Evolutionary conservation across 1,140 invertebrate genomes (phyloP), one percentile per base, ranked within the genome.

Genomic region (Solenopsis fugax): DNA sequence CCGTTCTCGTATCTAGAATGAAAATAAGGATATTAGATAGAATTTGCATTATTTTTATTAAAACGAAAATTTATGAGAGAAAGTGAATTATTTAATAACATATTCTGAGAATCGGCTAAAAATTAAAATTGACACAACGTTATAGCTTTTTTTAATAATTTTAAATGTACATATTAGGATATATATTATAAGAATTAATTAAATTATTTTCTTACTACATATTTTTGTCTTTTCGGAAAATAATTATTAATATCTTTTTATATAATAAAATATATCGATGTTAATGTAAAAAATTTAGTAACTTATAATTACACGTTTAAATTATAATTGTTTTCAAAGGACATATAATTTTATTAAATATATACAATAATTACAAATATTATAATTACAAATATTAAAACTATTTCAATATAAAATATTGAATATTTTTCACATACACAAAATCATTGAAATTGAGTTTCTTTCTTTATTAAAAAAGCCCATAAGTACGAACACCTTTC

Each of bases 1-100:
- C 98, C 98, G 92, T 98, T 98, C 95, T 98, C 98, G 94, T 98
- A 98, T 64, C 95, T 95, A 56, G 1, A 89, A 87, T 5, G 0
- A 34, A 50, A 41, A 13, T 48, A 21, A 48, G 10, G n/a, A 10
- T 21, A 21, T n/a, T 60, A 50, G 2, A 16, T 50, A 9, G 12
- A 62, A 50, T 62, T 34, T 1, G 16, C 5, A n/a, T 52, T 54
- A 69, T 54, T 69, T 67, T n/a, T 12, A 2, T 45, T 45, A 3
- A 3, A 34, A 18, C 13, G 5, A 52, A 41, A 64, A 18, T 45
- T 29, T 45, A 1, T 2, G 0, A n/a, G 5, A 21, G 6, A 29
- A 24, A 45, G 2, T 71, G 56, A 54, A n/a, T 69, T 10, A 21
- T n/a, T 5, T 37, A 48, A 52, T 80, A n/a, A 65, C 13, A 13